Base-by-base conservation (phyloP, 2,797 vertebrate genomes). In the Leuciscus waleckii region DNA sequence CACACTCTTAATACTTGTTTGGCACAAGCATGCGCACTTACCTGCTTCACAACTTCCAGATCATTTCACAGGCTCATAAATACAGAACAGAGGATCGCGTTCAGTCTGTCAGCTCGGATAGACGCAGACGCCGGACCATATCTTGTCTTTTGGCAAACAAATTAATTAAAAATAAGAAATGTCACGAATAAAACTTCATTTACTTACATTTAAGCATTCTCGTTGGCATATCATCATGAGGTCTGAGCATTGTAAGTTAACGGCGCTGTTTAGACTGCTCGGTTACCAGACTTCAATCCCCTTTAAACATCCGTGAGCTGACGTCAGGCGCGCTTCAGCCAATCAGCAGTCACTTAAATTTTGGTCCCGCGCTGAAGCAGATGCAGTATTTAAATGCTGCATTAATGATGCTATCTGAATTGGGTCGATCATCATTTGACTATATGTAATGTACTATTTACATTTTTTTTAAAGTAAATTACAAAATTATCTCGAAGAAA, bases 301-400 rank as follows among this genome's bases (percentile, higher is more conserved):
- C 54, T 85, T 85, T 85, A 85, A 84, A 63, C 51, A 37, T 85
- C 26, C 14, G 51, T 29, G 26, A 13, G 5, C 9, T 79, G 76
- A 73, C 83, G 76, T 85, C 76, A 71, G 19, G 13, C 1, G 9
- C 51, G 14, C 32, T 26, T 49, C 75, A 85, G 76, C 83, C 83
- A 79, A 85, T 85, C 83, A 58, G 23, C 65, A 61, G 17, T 9
- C 67, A 13, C 13, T 19, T 68, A 76, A 39, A 49, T 71, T 49
- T 35, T 17, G 21, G 9, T 35, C n/a, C 70, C 37, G 4, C 2
- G 82, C 14, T 56, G 21, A 21, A 29, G 29, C 82, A 68, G 11
- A 37, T 65, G 19, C 69, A 71, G 9, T 29, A 16, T 63, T 63
- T 16, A 29, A 46, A 58, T 23, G 56, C 69, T 23, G 16, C 13